Conservation (phyloP, 2,888 invertebrate species). For the Drosophila paramelanica region DNA sequence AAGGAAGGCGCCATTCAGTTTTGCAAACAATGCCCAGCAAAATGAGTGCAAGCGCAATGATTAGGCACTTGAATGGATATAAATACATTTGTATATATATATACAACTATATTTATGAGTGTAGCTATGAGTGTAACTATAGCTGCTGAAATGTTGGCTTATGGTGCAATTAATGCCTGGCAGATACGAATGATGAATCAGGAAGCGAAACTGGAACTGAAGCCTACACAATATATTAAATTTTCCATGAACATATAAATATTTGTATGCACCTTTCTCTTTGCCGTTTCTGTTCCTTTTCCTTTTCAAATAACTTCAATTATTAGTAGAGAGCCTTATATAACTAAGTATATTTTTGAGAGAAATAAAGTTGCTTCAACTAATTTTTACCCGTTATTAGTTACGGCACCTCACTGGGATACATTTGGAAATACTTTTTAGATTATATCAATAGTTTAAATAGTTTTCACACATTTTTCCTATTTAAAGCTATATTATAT, state of each 20-base stretch:
- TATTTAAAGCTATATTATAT: no score
- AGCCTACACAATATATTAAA: constrained; percentile 9
- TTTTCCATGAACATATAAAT: neutral
- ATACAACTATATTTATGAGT: neutral
- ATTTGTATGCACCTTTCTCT: neutral
- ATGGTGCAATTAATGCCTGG: constrained; percentile 22
- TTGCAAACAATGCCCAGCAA: constrained; percentile 66
- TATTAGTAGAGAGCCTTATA: no score
- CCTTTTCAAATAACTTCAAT: neutral
- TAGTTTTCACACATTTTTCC: no score
- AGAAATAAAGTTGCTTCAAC: no score
- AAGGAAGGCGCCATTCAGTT: constrained; percentile 55
- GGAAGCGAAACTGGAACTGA: constrained; percentile 35
- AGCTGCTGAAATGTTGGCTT: constrained; percentile 12
- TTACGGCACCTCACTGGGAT: no score
- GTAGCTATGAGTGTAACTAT: constrained; percentile 4
- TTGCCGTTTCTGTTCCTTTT: neutral
- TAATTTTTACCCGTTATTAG: no score
- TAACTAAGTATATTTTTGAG: no score
- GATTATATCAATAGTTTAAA: no score
- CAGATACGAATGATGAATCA: constrained; percentile 14
- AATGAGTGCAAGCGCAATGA: constrained; percentile 65
- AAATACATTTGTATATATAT: neutral
- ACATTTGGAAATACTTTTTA: no score
- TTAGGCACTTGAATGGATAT: constrained; percentile 41